Base-by-base conservation (phyloP, 2,888 invertebrate species). In the Drosophila anomelani region DNA sequence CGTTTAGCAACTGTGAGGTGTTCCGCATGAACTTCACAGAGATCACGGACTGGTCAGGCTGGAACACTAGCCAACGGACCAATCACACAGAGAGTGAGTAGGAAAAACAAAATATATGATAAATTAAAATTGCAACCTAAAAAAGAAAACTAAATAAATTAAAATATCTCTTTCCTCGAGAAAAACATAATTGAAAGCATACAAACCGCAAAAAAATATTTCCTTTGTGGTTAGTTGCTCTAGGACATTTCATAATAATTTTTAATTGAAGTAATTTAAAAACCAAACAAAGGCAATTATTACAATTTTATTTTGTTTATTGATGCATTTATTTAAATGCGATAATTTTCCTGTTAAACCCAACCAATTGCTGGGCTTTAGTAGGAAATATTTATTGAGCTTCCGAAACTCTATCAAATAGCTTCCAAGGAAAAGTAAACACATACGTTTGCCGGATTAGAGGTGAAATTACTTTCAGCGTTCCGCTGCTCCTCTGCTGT, bases 1-100 rank as follows among this genome's bases (percentile, higher is more conserved):
- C 89, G n/a, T 90, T 86, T 58, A 93, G 93, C 82, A 91, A 87
- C 79, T 94, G 94, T 76, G 89, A 90, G 78, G 93, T 93, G 93
- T 94, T 92, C 80, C 92, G 93, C 77, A 76, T 85, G 62, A 92
- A 91, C 76, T 92, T 91, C 64, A 90, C 91, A 32, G 82, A 90
- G 70, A 69, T 88, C 74, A 74, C 74, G 53, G 82, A 91, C 75
- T 90, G 90, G 84, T 58, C 81, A 23, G 66, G 62, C 54, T 91
- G 90, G 91, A 88, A 84, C 76, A 72, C 64, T 51, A 81, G 77
- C 61, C 61, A 67, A 32, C 66, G 71, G 15, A 76, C 77, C 38
- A 91, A 87, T 77, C 70, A 72, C 38, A 87, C 85, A 62, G 87
- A 90, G 89, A 85, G 91, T 91, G 77, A 73, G 70, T 54, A 15